Percentiles rank a stretch among this genome's conserved stretches.
Evolutionary conservation across 2,888 invertebrate genomes (phyloP).

Genomic region (Cerceris ruficornis): DNA sequence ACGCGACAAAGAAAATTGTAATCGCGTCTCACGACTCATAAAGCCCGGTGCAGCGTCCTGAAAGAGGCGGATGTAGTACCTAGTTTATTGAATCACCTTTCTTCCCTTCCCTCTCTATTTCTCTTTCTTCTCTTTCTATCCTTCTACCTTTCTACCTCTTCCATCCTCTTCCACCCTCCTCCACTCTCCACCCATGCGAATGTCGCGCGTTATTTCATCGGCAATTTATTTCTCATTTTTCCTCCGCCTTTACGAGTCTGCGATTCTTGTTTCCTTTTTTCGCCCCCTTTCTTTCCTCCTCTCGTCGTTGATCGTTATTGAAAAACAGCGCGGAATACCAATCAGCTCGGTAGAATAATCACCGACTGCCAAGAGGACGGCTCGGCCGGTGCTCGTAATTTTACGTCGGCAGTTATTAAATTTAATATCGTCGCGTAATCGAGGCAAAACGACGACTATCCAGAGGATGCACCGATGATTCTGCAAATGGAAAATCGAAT

Average conservation of each 20-base stretch:
- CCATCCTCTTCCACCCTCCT: too few species aligned
- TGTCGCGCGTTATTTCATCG: background rate
- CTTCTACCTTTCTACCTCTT: too few species aligned
- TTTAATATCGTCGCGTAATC: conserved; percentile 43
- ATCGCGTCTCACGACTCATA: background rate
- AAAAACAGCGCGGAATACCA: conserved; percentile 11
- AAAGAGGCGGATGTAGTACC: background rate
- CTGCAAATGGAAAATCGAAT: conserved; percentile 34
- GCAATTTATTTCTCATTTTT: background rate
- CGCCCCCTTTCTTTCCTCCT: background rate
- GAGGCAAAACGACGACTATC: background rate
- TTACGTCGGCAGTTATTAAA: conserved; percentile 26
- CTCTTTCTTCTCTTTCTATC: background rate
- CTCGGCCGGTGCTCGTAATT: background rate
- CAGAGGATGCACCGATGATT: background rate
- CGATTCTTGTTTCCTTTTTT: background rate
- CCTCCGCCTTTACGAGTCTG: background rate
- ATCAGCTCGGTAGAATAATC: conserved; percentile 22
- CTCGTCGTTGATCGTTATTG: conserved; percentile 9
- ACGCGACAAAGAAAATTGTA: background rate
- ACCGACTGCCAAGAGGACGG: background rate
- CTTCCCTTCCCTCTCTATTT: background rate
- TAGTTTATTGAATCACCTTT: background rate
- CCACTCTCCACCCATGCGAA: background rate
- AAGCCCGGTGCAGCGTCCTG: background rate